A percentile compares a stretch with the other conserved stretches of the same genome.
phyloP scores from a whole-genome alignment of 1,140 invertebrate genomes.

The Drosophila suzukii region DNA sequence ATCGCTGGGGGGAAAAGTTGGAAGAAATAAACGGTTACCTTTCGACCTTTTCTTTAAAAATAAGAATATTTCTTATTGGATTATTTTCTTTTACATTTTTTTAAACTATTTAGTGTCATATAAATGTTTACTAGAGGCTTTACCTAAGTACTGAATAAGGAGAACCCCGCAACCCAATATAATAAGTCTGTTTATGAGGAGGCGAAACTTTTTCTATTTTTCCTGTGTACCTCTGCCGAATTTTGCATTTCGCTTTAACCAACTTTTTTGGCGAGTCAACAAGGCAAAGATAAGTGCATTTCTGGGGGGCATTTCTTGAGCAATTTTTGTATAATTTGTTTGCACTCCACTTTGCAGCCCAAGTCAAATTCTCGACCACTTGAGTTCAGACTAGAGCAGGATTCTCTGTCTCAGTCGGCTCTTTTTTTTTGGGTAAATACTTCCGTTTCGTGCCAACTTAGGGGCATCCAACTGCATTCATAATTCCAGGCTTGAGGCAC shows the following conservation, averaged over 20 bases:
- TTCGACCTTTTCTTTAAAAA: too few species aligned
- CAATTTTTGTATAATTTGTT: slow-evolving; percentile 69
- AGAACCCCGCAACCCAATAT: too few species aligned
- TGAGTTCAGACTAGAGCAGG: slow-evolving; percentile 30
- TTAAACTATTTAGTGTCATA: too few species aligned
- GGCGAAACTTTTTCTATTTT: background rate
- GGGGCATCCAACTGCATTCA: slow-evolving; percentile 46
- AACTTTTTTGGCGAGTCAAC: slow-evolving; percentile 38
- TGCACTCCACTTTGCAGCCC: slow-evolving; percentile 62
- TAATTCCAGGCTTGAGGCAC: slow-evolving; percentile 38
- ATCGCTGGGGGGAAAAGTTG: background rate
- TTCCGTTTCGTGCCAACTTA: slow-evolving; percentile 38
- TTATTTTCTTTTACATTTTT: too few species aligned
- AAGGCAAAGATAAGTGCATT: slow-evolving; percentile 51
- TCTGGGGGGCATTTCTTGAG: slow-evolving; percentile 52
- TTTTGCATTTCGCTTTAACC: slow-evolving; percentile 9
- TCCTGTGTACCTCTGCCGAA: background rate
- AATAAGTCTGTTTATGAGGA: too few species aligned
- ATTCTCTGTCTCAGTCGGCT: slow-evolving; percentile 6
- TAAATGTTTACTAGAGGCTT: too few species aligned
- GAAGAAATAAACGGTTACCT: background rate
- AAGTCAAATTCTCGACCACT: slow-evolving; percentile 57
- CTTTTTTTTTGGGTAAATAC: slow-evolving; percentile 16
- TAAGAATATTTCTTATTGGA: background rate
- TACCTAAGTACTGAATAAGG: too few species aligned